Evolutionary conservation across 2,113 vertebrate genomes (phyloP), one percentile per base, ranked within the genome.

Genomic region (Callipepla squamata): DNA sequence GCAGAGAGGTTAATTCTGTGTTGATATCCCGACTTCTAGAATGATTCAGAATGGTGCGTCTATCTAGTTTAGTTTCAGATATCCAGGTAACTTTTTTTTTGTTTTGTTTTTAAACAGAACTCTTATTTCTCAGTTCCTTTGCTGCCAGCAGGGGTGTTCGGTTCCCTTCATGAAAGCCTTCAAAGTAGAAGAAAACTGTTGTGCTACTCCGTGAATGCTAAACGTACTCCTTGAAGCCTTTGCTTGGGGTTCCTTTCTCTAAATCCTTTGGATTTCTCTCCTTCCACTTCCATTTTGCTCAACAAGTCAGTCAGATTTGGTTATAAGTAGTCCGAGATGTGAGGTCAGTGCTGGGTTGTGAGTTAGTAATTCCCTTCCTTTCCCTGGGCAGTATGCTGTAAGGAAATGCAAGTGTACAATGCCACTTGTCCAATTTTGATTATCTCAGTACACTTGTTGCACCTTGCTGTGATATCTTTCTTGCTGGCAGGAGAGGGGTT

Each of bases 361-460:
- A 91, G 59, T 63, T 79, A 55, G 15, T 55, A 32, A 50, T 93
- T 93, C 75, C 67, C 3, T 25, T 42, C 84, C 26, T 91, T 73
- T 70, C 38, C 70, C 44, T 47, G 30, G 58, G 51, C 62, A 25
- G 34, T 72, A 36, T 14, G 8, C 78, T 76, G 51, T 53, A 76
- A 48, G 63, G 50, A 28, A 30, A 50, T 0, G 1, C 44, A 36
- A 36, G 36, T 13, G 74, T 58, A 44, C 30, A 3, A 48, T 76
- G 85, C 63, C 75, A 55, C 87, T 85, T 89, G 79, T 50, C 22
- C 22, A 13, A 50, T 23, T 25, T 50, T 23, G 3, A 6, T 50
- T 23, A 28, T 28, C 25, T 58, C 57, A 45, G 25, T 40, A 16
- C 1, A 1, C 18, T 51, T 50, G 34, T 62, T 65, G 53, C n/a